Evolutionary conservation across 2,797 vertebrate genomes (phyloP).

Genomic region (Catamblyrhynchus diadema): DNA sequence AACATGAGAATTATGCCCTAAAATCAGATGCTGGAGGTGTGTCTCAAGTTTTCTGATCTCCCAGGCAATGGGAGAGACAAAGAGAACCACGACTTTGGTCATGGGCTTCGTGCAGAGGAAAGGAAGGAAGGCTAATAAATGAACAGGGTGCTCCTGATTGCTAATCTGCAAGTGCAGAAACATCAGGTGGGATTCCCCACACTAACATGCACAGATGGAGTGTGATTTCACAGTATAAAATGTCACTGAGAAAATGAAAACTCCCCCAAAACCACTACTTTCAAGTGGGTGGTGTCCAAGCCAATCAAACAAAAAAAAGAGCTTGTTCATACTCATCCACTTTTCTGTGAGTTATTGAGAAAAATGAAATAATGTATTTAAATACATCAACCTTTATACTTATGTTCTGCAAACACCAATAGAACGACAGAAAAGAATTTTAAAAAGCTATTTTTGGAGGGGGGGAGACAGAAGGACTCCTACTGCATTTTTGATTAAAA

Average conservation of each 20-base stretch:
- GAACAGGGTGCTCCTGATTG: not conserved
- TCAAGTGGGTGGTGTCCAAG: not conserved
- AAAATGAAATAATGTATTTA: not conserved
- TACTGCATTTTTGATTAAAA: not conserved
- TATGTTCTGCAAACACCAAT: not conserved
- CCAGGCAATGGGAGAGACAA: not conserved
- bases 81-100: not conserved
- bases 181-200: slow-evolving; percentile 37
- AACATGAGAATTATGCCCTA: not conserved
- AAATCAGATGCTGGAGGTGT: not conserved
- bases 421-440: not conserved
- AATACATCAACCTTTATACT: not conserved
- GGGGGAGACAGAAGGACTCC: not conserved
- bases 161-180: not conserved
- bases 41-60: slow-evolving; percentile 9
- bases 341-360: not conserved
- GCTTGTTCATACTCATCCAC: not conserved
- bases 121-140: not conserved
- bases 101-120: not conserved
- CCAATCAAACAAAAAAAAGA: not conserved
- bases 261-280: not conserved
- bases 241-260: slow-evolving; percentile 21
- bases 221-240: slow-evolving; percentile 38
- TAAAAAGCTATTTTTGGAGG: not conserved
- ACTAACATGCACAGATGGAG: slow-evolving; percentile 21